Evolutionary conservation across 2,888 invertebrate genomes (phyloP).

Genomic region (Ganaspis brasiliensis): DNA sequence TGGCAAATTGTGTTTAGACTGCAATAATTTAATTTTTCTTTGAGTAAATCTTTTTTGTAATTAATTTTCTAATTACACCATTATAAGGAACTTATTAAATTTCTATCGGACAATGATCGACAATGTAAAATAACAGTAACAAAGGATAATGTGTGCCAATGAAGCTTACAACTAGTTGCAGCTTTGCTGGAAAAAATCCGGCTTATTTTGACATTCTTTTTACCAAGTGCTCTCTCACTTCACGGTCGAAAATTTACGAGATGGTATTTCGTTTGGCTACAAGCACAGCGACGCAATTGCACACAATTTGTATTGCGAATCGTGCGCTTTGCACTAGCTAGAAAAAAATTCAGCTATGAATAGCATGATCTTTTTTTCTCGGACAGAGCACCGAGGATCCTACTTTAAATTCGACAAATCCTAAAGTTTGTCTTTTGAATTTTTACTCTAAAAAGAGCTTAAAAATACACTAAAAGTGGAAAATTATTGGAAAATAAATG

Average conservation of each 20-base stretch:
- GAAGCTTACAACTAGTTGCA: constrained; percentile 43
- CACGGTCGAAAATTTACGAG: constrained; percentile 55
- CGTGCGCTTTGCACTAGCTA: constrained; percentile 35
- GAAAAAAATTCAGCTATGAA: constrained; percentile 43
- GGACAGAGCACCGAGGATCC: neutral
- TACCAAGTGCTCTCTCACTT: constrained; percentile 33
- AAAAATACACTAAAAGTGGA: constrained; percentile 5
- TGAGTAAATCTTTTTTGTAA: no score
- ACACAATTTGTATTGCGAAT: constrained; percentile 58
- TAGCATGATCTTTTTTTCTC: constrained; percentile 13
- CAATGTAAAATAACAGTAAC: no score
- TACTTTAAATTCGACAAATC: constrained; percentile 30
- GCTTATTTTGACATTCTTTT: constrained; percentile 47
- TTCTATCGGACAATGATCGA: no score
- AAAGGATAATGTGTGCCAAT: constrained; percentile 50
- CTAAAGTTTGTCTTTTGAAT: neutral
- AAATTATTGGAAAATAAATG: neutral
- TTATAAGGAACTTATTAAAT: no score
- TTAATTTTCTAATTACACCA: no score
- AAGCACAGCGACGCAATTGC: constrained; percentile 53
- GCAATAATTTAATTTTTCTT: no score
- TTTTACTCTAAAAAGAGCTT: neutral
- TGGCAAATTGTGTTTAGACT: no score
- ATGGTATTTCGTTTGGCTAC: constrained; percentile 59
- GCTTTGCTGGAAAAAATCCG: constrained; percentile 15